Percentiles rank a stretch among this genome's conserved stretches.
phyloP scores from a whole-genome alignment of 2,113 vertebrate species.

The Corythoichthys haematopterus region DNA sequence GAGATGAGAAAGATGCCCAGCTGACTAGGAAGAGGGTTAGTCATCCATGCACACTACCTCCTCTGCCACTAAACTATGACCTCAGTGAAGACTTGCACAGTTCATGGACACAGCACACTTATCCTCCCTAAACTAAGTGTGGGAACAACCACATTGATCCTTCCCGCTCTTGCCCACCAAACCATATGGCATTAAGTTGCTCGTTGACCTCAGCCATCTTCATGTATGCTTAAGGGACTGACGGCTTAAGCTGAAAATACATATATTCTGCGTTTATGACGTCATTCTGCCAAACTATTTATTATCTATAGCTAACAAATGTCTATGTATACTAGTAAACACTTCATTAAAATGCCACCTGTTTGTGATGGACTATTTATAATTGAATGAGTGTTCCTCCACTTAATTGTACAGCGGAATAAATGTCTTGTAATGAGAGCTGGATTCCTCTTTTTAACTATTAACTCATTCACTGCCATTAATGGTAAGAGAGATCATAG shows the following conservation, averaged over 20 bases:
- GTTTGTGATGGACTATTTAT: slow-evolving; percentile 1
- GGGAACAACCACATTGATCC: slow-evolving; percentile 9
- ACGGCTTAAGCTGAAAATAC: slow-evolving; percentile 23
- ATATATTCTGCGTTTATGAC: slow-evolving; percentile 10
- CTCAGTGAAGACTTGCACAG: slow-evolving; percentile 67
- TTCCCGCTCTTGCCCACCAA: slow-evolving; percentile 32
- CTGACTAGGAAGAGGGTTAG: slow-evolving; percentile 84
- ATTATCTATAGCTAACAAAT: not conserved
- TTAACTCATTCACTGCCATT: no score
- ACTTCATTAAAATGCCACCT: not conserved
- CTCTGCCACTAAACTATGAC: slow-evolving; percentile 60
- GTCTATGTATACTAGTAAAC: not conserved
- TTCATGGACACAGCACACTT: slow-evolving; percentile 59
- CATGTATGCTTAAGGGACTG: slow-evolving; percentile 1
- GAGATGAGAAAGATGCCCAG: slow-evolving; percentile 85
- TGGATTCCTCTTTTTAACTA: slow-evolving; percentile 10
- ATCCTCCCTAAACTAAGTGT: slow-evolving; percentile 57
- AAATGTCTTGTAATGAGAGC: slow-evolving; percentile 22
- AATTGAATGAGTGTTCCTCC: slow-evolving; percentile 5
- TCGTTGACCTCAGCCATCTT: slow-evolving; percentile 13
- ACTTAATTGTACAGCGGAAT: slow-evolving; percentile 25
- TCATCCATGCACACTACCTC: slow-evolving; percentile 67
- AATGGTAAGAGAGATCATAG: not conserved
- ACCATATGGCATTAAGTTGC: slow-evolving; percentile 44
- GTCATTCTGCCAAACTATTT: not conserved